These are phyloP conservation scores for Sweltsa coloradensis DNA, from an alignment of 1,140 invertebrate genomes.

Conservation along the genomic window DNA sequence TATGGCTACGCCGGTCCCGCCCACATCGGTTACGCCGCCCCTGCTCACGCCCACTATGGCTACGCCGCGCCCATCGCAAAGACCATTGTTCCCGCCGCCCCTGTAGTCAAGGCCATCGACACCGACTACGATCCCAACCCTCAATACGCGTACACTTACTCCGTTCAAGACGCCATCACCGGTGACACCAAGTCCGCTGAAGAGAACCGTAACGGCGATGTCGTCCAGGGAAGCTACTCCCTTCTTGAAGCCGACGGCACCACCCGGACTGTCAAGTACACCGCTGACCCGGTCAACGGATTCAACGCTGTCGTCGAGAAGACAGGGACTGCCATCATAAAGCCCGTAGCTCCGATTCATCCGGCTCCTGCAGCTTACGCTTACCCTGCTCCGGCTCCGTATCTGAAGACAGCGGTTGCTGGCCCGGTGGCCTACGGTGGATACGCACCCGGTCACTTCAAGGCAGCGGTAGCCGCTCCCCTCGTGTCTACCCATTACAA, in stretches of 20 bases:
- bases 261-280: constrained; percentile 39
- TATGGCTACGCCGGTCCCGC: constrained; percentile 7
- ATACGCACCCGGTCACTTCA: too few relatives aligned
- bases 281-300: constrained; percentile 25
- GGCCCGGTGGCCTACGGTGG: too few relatives aligned
- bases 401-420: too few relatives aligned
- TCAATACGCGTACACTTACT: constrained; percentile 40
- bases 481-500: too few relatives aligned
- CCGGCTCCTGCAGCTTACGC: too few relatives aligned
- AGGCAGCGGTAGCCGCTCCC: too few relatives aligned
- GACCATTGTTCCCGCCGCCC: constrained; percentile 25
- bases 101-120: constrained; percentile 21
- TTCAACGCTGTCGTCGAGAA: constrained; percentile 15
- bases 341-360: too few relatives aligned
- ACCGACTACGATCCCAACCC: constrained; percentile 35
- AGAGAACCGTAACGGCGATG: constrained; percentile 37
- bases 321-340: too few relatives aligned
- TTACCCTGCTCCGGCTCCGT: too few relatives aligned
- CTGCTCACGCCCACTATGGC: constrained; percentile 1
- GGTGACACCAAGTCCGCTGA: constrained; percentile 39
- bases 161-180: constrained; percentile 37
- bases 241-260: constrained; percentile 42
- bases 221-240: constrained; percentile 40
- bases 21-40: background rate
- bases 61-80: constrained; percentile 27